Conservation (phyloP, 2,113 vertebrate species). For the Dendrocopos noguchii region DNA sequence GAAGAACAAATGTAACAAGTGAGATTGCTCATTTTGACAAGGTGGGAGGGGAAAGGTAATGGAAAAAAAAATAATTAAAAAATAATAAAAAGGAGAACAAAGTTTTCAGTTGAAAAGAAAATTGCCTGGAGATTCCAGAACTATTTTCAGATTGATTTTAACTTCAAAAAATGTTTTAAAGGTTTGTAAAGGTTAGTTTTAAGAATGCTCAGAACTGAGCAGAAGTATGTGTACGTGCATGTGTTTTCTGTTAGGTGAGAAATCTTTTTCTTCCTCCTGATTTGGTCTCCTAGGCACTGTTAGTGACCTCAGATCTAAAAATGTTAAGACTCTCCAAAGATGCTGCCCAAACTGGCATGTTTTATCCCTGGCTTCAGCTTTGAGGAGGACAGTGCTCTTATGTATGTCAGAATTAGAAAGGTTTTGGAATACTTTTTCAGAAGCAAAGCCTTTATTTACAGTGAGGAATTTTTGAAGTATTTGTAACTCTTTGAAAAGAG, state of each 20-base stretch:
- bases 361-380: neutral
- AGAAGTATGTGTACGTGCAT: neutral
- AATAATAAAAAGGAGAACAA: neutral
- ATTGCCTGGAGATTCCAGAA: neutral
- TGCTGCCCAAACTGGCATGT: neutral
- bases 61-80: too few relatives aligned
- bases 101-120: neutral
- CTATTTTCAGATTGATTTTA: neutral
- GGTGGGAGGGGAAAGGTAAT: accelerated
- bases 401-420: neutral
- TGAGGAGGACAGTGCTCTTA: neutral
- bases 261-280: neutral
- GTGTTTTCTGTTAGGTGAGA: neutral
- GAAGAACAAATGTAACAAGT: neutral
- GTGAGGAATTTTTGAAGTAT: neutral
- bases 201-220: neutral
- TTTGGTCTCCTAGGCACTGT: neutral
- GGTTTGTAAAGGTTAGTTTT: neutral
- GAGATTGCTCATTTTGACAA: neutral
- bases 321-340: neutral
- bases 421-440: neutral
- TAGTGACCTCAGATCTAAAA: neutral
- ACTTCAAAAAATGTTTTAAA: neutral
- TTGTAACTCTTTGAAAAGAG: neutral
- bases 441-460: neutral